A percentile compares a stretch with the other conserved stretches of the same genome.
Conservation (phyloP, 2,888 invertebrate species). For the Sipha maydis region DNA sequence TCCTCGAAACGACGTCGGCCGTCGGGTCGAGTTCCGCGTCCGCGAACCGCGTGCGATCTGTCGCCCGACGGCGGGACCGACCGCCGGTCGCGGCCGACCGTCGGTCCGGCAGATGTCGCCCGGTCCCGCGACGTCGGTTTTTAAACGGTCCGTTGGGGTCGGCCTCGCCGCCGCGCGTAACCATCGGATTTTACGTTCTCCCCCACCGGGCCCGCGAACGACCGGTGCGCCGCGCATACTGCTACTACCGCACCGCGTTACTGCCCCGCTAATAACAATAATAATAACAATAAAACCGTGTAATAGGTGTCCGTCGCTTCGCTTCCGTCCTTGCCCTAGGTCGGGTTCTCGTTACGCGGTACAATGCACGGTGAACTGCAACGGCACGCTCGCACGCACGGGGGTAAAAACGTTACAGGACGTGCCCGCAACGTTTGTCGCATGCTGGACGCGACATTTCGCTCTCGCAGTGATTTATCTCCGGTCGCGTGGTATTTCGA, state of each 20-base stretch:
- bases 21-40: too few relatives aligned
- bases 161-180: slow-evolving; percentile 55
- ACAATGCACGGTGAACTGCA: too few relatives aligned
- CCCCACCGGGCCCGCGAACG: too few relatives aligned
- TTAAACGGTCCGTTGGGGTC: slow-evolving; percentile 65
- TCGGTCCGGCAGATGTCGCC: slow-evolving; percentile 32
- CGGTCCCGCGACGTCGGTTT: slow-evolving; percentile 56
- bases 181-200: slow-evolving; percentile 57
- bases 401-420: too few relatives aligned
- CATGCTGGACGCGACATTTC: too few relatives aligned
- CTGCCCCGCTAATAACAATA: not conserved
- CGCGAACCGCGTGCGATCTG: slow-evolving; percentile 15
- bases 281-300: not conserved
- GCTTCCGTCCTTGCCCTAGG: slow-evolving; percentile 45
- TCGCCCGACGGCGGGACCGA: not conserved
- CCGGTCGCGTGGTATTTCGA: too few relatives aligned
- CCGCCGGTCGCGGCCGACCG: not conserved
- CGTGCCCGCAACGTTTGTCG: too few relatives aligned
- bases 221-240: not conserved
- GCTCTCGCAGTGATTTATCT: too few relatives aligned
- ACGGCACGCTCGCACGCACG: too few relatives aligned
- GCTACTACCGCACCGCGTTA: not conserved
- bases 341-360: slow-evolving; percentile 4
- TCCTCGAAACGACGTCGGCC: too few relatives aligned
- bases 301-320: not conserved